Percentiles rank a stretch among this genome's conserved stretches.
Conservation (phyloP, 1,140 invertebrate genomes). For the Drosophila guanche region DNA sequence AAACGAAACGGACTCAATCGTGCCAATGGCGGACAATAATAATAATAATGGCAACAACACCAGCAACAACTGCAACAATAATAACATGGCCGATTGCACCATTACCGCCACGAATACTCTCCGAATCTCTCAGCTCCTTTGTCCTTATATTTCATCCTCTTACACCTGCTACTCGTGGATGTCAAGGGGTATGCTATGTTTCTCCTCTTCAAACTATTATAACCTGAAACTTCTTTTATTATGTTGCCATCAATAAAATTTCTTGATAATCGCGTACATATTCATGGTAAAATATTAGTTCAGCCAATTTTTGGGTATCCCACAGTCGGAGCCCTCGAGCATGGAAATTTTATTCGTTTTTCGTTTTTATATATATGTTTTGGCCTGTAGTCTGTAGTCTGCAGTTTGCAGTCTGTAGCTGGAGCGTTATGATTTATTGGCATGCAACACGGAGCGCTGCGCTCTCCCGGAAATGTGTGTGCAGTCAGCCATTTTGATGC, state of each 20-base stretch:
- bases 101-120: slow-evolving; percentile 48
- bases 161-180: not conserved
- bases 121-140: slow-evolving; percentile 17
- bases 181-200: no score
- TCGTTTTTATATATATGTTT: not conserved
- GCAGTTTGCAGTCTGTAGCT: slow-evolving; percentile 34
- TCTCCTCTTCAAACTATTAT: no score
- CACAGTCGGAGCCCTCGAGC: no score
- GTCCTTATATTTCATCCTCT: slow-evolving; percentile 9
- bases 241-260: no score
- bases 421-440: slow-evolving; percentile 77
- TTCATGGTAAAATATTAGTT: no score
- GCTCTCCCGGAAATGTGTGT: slow-evolving; percentile 47
- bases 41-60: slow-evolving; percentile 27
- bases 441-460: slow-evolving; percentile 72
- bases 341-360: no score
- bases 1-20: slow-evolving; percentile 65
- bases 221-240: no score
- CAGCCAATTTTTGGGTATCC: no score
- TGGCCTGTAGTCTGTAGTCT: slow-evolving; percentile 31
- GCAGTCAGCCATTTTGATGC: slow-evolving; percentile 62
- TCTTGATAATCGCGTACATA: no score
- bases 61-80: slow-evolving; percentile 47
- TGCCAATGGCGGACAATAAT: slow-evolving; percentile 49
- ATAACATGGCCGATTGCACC: slow-evolving; percentile 78